Base-by-base conservation (phyloP, 1,140 invertebrate genomes). In the Eulimnadia texana region DNA sequence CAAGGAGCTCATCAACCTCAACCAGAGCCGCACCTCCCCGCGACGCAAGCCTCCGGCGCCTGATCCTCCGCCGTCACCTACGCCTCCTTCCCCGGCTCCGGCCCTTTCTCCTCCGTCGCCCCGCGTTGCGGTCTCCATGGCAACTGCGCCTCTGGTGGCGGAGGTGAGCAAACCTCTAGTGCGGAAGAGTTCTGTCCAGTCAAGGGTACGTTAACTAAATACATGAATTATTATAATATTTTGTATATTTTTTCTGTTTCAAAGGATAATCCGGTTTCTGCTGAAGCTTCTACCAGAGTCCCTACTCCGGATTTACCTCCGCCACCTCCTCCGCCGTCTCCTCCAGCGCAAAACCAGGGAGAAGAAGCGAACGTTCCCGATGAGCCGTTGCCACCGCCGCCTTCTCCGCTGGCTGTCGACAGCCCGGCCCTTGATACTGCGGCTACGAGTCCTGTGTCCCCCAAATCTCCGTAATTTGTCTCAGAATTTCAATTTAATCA, bases 351-450 rank as follows among this genome's bases (percentile, higher is more conserved):
- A n/a, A n/a, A n/a, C 3, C 33, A 24, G 11, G 58, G 58, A 9
- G 64, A 55, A 25, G 79, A 83, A 64, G 78, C 79, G 66, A 80
- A 81, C 64, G 70, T 82, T 53, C 74, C 78, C 63, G 84, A 86
- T 65, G 84, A 85, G 68, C 84, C 84, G 3, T 71, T 86, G 54
- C 84, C 84, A n/a, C 84, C 82, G 2, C 82, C 84, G 9, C 84
- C 84, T 22, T 77, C 80, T 13, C 65, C 66, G 13, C 55, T 66
- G 25, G 61, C 62, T 20, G 54, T 61, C 52, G 51, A 57, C 1
- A n/a, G 25, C 27, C 23, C 54, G 23, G 10, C 22, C 1, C n/a
- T 19, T 20, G n/a, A 3, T 11, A 19, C n/a, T 24, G 29, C 64
- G 33, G 54, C 62, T 10, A 56, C 61, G 2, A 56, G 13, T 55